Evolutionary conservation across 2,113 vertebrate genomes (phyloP).

Genomic region (Callocephalon fimbriatum): DNA sequence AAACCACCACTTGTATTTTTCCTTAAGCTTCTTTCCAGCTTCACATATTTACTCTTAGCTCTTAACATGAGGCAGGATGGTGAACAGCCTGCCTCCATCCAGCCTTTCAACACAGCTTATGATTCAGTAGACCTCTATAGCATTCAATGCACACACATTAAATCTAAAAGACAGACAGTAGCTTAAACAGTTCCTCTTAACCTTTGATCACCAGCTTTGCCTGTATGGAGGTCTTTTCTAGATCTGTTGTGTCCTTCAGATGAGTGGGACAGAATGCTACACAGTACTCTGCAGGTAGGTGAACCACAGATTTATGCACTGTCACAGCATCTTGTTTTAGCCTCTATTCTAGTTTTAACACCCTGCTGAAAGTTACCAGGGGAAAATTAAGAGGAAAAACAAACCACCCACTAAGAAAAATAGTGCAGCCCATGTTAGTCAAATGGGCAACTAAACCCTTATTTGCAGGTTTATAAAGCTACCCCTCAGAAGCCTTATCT

Average conservation of each 20-base stretch:
- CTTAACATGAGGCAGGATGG: background rate
- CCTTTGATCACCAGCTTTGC: background rate
- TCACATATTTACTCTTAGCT: background rate
- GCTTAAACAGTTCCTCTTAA: background rate
- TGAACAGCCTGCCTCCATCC: background rate
- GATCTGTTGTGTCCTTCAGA: background rate
- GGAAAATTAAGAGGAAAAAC: background rate
- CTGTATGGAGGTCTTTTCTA: background rate
- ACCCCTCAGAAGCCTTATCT: background rate
- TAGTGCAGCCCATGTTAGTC: background rate
- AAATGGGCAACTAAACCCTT: background rate
- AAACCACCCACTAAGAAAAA: fast-evolving
- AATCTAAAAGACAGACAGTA: background rate
- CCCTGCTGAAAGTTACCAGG: background rate
- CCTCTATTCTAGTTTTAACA: background rate
- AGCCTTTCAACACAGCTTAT: background rate
- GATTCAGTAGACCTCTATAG: background rate
- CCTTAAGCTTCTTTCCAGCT: background rate
- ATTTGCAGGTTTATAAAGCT: background rate
- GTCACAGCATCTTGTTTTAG: fast-evolving
- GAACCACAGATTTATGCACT: fast-evolving
- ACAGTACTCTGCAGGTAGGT: background rate
- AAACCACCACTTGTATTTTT: background rate
- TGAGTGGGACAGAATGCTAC: background rate
- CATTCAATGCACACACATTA: background rate